Conservation (phyloP, 2,797 vertebrate species). For the Parambassis ranga region DNA sequence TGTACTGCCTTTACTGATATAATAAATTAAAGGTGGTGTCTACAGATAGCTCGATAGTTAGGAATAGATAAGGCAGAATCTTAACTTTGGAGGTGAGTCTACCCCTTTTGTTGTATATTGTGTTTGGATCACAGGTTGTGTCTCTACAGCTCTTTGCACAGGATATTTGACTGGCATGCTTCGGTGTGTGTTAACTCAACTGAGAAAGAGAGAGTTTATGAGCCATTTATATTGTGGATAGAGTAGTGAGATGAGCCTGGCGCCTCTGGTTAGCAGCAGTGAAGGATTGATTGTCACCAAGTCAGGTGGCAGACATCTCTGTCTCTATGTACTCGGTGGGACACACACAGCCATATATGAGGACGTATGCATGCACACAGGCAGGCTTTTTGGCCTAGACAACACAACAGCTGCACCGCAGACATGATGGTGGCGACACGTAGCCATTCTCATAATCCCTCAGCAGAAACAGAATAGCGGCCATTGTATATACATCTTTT, state of each 20-base stretch:
- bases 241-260: slow-evolving; percentile 31
- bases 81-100: background rate
- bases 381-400: slow-evolving; percentile 11
- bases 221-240: slow-evolving; percentile 37
- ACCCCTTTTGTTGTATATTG: slow-evolving; percentile 42
- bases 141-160: slow-evolving; percentile 34
- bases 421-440: slow-evolving; percentile 71
- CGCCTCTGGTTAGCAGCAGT: slow-evolving; percentile 51
- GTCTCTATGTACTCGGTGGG: slow-evolving; percentile 10
- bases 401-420: slow-evolving; percentile 78
- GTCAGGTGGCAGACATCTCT: slow-evolving; percentile 28
- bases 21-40: background rate
- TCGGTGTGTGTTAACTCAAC: slow-evolving; percentile 49
- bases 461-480: slow-evolving; percentile 54
- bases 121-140: slow-evolving; percentile 36
- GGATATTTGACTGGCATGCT: slow-evolving; percentile 51
- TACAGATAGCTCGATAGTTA: background rate
- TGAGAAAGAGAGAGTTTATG: slow-evolving; percentile 55
- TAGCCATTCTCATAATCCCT: slow-evolving; percentile 72
- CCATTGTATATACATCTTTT: slow-evolving; percentile 62
- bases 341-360: slow-evolving; percentile 15
- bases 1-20: too few species aligned
- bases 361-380: background rate
- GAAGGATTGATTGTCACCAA: slow-evolving; percentile 47
- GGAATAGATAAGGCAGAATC: background rate